phyloP scores from a whole-genome alignment of 2,113 vertebrate species.

The Dicerorhinus sumatrensis region DNA sequence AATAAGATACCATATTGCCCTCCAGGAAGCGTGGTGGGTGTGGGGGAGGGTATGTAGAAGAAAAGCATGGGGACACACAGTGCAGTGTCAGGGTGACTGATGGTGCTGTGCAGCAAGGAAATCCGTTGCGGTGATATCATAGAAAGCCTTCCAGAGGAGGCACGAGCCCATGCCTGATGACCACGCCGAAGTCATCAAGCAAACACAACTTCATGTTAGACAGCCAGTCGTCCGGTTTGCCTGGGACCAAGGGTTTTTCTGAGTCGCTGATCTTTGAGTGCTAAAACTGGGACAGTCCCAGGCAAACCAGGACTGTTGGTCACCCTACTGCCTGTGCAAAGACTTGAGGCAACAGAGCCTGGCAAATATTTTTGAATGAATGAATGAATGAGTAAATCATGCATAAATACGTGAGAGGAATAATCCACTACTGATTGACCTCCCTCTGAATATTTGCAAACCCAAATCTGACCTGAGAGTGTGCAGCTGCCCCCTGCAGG shows the following conservation, averaged over 20 bases:
- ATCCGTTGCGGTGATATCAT: rapidly evolving
- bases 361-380: neutral
- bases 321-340: neutral
- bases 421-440: neutral
- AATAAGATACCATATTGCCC: neutral
- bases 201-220: neutral
- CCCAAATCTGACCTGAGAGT: neutral
- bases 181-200: neutral
- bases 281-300: neutral
- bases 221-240: rapidly evolving
- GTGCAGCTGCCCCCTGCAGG: neutral
- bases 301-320: neutral
- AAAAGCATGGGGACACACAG: too few relatives aligned
- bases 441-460: neutral
- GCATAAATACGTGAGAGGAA: neutral
- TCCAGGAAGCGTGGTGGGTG: neutral
- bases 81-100: neutral
- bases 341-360: neutral
- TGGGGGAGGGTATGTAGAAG: neutral
- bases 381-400: neutral
- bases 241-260: neutral
- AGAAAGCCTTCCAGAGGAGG: neutral
- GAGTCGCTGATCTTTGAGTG: neutral
- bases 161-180: neutral
- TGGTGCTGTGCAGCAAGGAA: rapidly evolving